These are phyloP conservation scores for Papilio machaon DNA, from an alignment of 1,140 invertebrate species.

Conservation along the genomic window DNA sequence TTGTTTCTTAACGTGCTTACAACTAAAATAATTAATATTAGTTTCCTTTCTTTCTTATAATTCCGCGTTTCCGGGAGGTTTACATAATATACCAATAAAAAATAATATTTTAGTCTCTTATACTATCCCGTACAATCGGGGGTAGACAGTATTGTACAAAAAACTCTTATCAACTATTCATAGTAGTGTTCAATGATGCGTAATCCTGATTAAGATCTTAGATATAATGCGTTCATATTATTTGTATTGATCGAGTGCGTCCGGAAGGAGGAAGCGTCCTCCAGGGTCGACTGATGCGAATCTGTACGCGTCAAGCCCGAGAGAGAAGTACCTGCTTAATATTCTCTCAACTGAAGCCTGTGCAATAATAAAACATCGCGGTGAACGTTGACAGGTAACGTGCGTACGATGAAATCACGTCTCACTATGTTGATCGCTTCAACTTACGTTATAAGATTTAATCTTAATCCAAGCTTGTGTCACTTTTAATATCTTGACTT, in stretches of 20 bases:
- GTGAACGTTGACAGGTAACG: constrained; percentile 23
- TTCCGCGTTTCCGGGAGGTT: no score
- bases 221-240: constrained; percentile 45
- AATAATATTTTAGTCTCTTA: background rate
- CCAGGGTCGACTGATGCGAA: constrained; percentile 52
- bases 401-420: constrained; percentile 26
- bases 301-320: constrained; percentile 50
- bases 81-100: no score
- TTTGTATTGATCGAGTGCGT: constrained; percentile 59
- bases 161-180: background rate
- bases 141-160: background rate
- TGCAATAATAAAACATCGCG: constrained; percentile 24
- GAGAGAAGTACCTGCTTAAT: constrained; percentile 53
- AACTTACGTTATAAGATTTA: background rate
- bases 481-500: background rate
- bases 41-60: no score
- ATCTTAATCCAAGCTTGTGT: background rate
- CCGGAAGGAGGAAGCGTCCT: constrained; percentile 61
- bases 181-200: background rate
- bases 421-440: background rate
- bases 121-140: background rate
- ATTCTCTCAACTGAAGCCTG: constrained; percentile 41
- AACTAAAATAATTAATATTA: background rate
- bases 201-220: constrained; percentile 7
- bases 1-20: background rate